phyloP scores from a whole-genome alignment of 2,797 vertebrate species.

The Synanceia verrucosa region DNA sequence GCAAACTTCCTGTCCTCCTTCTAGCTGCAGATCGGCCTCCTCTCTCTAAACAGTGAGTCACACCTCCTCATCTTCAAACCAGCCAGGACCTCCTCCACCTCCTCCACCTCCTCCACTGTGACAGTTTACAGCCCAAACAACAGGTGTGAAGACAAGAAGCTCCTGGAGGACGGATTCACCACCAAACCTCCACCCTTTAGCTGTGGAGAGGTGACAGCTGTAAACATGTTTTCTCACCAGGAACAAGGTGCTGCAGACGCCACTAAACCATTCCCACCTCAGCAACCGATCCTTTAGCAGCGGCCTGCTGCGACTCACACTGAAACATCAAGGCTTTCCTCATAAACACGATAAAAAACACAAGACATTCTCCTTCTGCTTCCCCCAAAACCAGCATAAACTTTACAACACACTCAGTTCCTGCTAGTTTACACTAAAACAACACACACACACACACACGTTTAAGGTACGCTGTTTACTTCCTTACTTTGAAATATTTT shows the following conservation, averaged over 20 bases:
- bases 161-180: constrained; percentile 43
- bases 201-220: constrained; percentile 57
- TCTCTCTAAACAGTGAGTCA: constrained; percentile 55
- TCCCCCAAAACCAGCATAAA: too few relatives aligned
- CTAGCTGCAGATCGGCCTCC: constrained; percentile 12
- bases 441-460: too few relatives aligned
- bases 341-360: constrained; percentile 31
- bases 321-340: constrained; percentile 35
- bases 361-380: constrained; percentile 36
- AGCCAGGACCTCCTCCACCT: constrained; percentile 38
- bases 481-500: too few relatives aligned
- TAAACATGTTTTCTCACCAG: constrained; percentile 67
- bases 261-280: constrained; percentile 46
- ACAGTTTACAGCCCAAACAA: constrained; percentile 62
- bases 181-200: constrained; percentile 48
- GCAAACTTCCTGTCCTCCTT: constrained; percentile 75
- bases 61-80: constrained; percentile 61
- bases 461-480: too few relatives aligned
- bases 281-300: constrained; percentile 45
- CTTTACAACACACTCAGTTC: too few relatives aligned
- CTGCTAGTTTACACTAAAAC: too few relatives aligned
- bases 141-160: constrained; percentile 53
- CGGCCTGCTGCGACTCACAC: constrained; percentile 10
- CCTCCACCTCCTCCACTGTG: constrained; percentile 22
- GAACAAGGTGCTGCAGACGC: constrained; percentile 39